Conservation (phyloP, 2,113 vertebrate species). For the Rafetus swinhoei region DNA sequence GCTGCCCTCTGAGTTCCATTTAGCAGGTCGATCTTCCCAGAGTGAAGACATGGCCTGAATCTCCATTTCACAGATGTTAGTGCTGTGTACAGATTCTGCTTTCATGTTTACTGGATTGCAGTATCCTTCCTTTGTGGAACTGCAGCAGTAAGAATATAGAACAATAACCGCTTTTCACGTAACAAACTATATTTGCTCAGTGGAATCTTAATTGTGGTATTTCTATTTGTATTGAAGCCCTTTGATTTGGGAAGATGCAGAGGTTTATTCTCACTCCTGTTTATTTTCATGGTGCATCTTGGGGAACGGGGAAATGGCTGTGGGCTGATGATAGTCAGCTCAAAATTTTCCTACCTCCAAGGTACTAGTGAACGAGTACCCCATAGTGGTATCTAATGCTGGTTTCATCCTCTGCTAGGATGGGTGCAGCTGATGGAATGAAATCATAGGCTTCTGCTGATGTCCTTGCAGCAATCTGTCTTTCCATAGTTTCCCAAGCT, state of each 20-base stretch:
- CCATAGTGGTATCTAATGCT: background rate
- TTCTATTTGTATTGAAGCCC: background rate
- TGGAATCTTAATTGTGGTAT: background rate
- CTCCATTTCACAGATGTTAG: background rate
- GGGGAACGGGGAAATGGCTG: background rate
- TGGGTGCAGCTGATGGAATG: background rate
- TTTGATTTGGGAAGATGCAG: background rate
- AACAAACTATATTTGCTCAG: background rate
- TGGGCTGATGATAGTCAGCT: background rate
- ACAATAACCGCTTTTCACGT: background rate
- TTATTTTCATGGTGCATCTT: background rate
- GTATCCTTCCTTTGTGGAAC: background rate
- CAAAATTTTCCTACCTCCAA: background rate
- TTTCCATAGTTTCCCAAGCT: background rate
- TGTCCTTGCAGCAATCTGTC: background rate
- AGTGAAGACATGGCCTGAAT: too few species aligned
- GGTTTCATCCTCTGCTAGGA: background rate
- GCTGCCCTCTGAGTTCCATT: too few species aligned
- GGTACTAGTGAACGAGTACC: background rate
- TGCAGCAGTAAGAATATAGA: background rate
- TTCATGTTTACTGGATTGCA: background rate
- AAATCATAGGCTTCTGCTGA: background rate
- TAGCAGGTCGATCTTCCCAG: too few species aligned
- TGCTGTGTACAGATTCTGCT: rapidly evolving
- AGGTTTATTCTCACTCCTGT: background rate